phyloP scores from a whole-genome alignment of 2,888 invertebrate genomes.

The Diabrotica balteata region DNA sequence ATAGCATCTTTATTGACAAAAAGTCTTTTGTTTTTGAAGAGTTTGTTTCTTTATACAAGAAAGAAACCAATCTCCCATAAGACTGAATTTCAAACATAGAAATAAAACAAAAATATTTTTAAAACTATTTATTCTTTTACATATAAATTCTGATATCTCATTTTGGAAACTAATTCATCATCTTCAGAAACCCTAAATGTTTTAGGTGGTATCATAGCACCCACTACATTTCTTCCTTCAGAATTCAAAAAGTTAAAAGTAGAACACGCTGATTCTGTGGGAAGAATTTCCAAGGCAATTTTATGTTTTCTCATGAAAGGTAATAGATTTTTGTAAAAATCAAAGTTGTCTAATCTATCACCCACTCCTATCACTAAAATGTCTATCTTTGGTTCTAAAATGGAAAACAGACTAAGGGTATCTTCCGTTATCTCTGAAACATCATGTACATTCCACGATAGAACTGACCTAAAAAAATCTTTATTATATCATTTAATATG shows the following conservation, averaged over 20 bases:
- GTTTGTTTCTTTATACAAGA: no score
- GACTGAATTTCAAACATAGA: not conserved
- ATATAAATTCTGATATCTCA: conserved; percentile 67
- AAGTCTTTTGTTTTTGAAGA: no score
- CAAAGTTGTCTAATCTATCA: conserved; percentile 60
- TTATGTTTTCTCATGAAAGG: conserved; percentile 63
- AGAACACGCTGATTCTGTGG: conserved; percentile 84
- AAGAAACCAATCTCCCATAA: no score
- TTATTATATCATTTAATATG: conserved; percentile 1
- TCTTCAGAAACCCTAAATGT: conserved; percentile 65
- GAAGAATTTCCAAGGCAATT: conserved; percentile 80
- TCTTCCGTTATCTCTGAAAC: conserved; percentile 75
- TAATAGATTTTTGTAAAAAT: conserved; percentile 58
- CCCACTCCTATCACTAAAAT: conserved; percentile 77
- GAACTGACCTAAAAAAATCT: conserved; percentile 69
- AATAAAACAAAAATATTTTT: not conserved
- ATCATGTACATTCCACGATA: conserved; percentile 83
- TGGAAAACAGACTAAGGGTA: conserved; percentile 77
- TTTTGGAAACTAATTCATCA: conserved; percentile 65
- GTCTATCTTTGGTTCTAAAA: conserved; percentile 87
- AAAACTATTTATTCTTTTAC: conserved; percentile 54
- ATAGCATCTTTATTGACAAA: no score
- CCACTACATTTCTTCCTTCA: conserved; percentile 77
- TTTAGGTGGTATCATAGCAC: conserved; percentile 73
- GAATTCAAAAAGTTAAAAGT: conserved; percentile 91